A percentile compares a stretch with the other conserved stretches of the same genome.
Evolutionary conservation across 2,797 vertebrate species (phyloP).

Genomic region (Pseudochirops cupreus): DNA sequence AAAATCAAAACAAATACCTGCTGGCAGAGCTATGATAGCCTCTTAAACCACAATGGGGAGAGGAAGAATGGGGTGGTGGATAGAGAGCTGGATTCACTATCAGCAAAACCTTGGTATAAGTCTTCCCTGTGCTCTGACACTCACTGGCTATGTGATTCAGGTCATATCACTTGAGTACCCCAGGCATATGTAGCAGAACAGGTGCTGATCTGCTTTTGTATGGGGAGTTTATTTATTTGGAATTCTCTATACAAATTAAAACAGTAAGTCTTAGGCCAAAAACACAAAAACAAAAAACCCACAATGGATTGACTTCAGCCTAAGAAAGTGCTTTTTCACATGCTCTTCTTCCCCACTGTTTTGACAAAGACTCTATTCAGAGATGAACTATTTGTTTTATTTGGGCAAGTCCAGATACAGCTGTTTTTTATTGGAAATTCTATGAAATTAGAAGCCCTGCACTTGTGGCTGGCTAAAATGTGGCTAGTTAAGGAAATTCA

Average conservation of each 20-base stretch:
- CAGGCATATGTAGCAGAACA: background rate
- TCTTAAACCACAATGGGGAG: background rate
- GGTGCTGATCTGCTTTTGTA: background rate
- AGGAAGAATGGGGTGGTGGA: background rate
- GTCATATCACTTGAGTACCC: background rate
- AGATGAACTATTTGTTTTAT: background rate
- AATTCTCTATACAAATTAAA: background rate
- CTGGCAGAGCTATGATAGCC: background rate
- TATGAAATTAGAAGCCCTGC: conserved; percentile 20
- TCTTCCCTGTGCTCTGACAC: background rate
- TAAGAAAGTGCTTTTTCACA: background rate
- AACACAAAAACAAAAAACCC: background rate
- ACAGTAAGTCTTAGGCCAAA: background rate
- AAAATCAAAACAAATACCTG: background rate
- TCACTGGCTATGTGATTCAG: background rate
- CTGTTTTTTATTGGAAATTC: background rate
- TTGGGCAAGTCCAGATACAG: background rate
- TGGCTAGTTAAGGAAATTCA: background rate
- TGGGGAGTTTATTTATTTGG: background rate
- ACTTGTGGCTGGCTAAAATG: background rate
- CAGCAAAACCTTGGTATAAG: background rate
- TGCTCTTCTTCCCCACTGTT: background rate
- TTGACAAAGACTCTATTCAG: background rate
- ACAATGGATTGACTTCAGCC: background rate
- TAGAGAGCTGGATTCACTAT: background rate